Conservation (phyloP, 2,888 invertebrate species). For the Lasioglossum lativentre region DNA sequence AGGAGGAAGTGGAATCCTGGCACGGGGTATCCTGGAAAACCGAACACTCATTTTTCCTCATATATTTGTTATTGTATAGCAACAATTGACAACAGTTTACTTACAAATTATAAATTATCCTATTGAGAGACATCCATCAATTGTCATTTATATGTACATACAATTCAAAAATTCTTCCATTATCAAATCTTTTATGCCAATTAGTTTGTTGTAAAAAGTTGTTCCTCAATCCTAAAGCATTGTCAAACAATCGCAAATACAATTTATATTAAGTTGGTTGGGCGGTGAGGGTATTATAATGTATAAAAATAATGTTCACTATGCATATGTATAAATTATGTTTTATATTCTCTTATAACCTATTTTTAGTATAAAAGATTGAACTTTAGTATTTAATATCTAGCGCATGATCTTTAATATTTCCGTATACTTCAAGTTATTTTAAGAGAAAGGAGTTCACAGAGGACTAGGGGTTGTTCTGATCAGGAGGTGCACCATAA, state of each 20-base stretch:
- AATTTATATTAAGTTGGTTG: neutral
- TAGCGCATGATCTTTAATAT: neutral
- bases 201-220: neutral
- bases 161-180: neutral
- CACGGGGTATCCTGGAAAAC: slow-evolving; percentile 36
- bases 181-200: neutral
- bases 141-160: neutral
- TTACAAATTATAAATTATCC: neutral
- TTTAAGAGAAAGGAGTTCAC: slow-evolving; percentile 56
- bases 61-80: neutral
- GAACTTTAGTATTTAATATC: neutral
- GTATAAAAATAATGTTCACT: neutral
- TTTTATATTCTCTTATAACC: too few species aligned
- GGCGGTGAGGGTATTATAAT: neutral
- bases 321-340: neutral
- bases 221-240: neutral
- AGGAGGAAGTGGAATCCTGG: slow-evolving; percentile 46
- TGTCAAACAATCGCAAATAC: neutral
- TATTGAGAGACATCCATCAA: neutral
- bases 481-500: slow-evolving; percentile 47
- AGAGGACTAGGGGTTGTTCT: slow-evolving; percentile 48
- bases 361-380: neutral
- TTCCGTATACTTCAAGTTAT: slow-evolving; percentile 64
- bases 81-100: neutral
- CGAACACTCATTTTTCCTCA: slow-evolving; percentile 13